Evolutionary conservation across 92 coral and sea anemone species (phyloP), one percentile per base, ranked within the genome.

Genomic region (Scolanthus callimorphus): DNA sequence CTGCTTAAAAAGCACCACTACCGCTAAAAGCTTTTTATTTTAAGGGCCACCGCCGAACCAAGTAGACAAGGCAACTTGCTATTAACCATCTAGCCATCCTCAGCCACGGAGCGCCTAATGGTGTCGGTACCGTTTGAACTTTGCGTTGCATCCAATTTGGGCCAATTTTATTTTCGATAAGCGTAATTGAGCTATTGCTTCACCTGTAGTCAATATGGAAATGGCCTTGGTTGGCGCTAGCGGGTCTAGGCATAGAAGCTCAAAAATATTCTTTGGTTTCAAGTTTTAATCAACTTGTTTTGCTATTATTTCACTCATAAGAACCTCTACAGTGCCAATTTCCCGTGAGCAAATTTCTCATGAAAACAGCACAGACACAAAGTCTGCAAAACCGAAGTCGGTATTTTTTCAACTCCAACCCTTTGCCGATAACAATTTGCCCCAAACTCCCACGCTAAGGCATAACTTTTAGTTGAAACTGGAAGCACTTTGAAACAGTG

Each of bases 121-220:
- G 69, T 31, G 83, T 77, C 90, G 96, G 79, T 65, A 27, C 61
- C 90, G 55, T 87, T 83, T 77, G 85, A 82, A 82, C 86, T 77
- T 49, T 59, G 37, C 67, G 73, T 74, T 24, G 73, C 60, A 58
- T 55, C 76, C 79, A 64, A 78, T 78, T 78, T 78, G 63, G 49
- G 69, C 63, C 81, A 67, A 68, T 77, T 77, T 70, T 65, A 56
- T 29, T 46, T 49, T 11, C 37, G 87, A 82, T 82, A 76, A 82
- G 68, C 63, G 78, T 70, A 82, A 82, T 75, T 75, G 78, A 76
- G 49, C 78, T 52, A 10, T 41, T 65, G 37, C 60, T 67, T 76
- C 78, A 71, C 70, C 63, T 82, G 89, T 66, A 48, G 64, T 60
- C 34, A 29, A 45, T 62, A 73, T 72, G 67, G 68, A 69, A 69